These are phyloP conservation scores for Resseliella maxima DNA, from an alignment of 2,888 invertebrate species.

Conservation along the genomic window DNA sequence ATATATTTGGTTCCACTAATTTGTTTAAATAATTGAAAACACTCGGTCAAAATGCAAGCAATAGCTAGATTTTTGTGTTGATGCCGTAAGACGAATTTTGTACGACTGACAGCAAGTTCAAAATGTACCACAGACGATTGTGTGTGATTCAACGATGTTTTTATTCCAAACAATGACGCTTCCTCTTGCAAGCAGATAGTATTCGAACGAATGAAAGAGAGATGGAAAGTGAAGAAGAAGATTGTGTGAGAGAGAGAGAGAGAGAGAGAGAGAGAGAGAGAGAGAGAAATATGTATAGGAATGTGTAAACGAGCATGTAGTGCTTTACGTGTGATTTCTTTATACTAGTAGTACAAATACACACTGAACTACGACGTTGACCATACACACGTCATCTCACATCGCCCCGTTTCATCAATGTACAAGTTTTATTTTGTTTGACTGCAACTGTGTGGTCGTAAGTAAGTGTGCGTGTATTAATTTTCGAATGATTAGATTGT, in stretches of 20 bases:
- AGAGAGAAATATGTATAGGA: too few relatives aligned
- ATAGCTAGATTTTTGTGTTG: neutral
- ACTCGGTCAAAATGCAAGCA: neutral
- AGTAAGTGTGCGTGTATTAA: neutral
- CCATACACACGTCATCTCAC: neutral
- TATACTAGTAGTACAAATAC: too few relatives aligned
- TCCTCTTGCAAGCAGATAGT: neutral
- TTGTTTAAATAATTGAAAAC: neutral
- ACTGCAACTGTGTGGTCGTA: neutral
- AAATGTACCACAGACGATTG: neutral
- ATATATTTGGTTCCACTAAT: neutral
- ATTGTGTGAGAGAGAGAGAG: neutral
- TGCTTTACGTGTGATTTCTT: neutral
- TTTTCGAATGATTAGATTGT: neutral
- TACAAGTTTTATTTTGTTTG: neutral
- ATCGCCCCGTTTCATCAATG: neutral
- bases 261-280: neutral
- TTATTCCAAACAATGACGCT: neutral
- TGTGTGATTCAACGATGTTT: neutral
- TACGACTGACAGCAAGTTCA: constrained; percentile 33
- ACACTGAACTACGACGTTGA: neutral
- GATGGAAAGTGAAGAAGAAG: neutral
- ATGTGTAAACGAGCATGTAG: neutral
- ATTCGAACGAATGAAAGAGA: too few relatives aligned
- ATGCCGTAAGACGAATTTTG: neutral